Evolutionary conservation across 2,797 vertebrate genomes (phyloP).

Genomic region (Toxotes lorentzi): DNA sequence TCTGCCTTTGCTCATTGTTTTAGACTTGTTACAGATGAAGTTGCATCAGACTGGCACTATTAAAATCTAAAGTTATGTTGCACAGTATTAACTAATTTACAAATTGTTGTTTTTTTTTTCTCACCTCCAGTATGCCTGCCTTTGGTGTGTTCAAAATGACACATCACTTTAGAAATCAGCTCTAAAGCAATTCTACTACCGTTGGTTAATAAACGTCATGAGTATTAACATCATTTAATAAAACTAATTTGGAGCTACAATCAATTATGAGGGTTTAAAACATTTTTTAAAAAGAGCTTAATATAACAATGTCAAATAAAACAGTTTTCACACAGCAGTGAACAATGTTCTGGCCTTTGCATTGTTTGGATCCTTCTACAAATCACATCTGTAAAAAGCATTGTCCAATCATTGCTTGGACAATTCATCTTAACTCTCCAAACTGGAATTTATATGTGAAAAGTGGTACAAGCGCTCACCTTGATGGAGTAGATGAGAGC

Average conservation of each 20-base stretch:
- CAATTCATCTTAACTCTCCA: neutral
- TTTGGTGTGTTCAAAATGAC: neutral
- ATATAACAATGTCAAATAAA: neutral
- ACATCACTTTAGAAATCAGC: neutral
- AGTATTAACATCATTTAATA: neutral
- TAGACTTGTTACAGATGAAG: neutral
- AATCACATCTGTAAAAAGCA: neutral
- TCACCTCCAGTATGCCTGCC: neutral
- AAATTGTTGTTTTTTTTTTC: too few species aligned
- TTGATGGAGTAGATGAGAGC: conserved; percentile 90
- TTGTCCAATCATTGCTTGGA: neutral
- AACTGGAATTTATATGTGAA: neutral
- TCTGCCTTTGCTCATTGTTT: neutral
- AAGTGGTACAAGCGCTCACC: conserved; percentile 73
- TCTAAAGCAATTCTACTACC: neutral
- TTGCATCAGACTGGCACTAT: neutral
- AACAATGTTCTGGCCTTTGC: neutral
- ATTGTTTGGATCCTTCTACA: neutral
- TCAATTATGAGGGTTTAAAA: neutral
- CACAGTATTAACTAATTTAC: neutral
- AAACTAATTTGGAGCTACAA: too few species aligned
- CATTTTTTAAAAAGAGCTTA: neutral
- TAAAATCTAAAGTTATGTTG: neutral
- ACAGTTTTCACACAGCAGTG: neutral
- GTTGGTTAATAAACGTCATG: neutral